Conservation (phyloP, 2,888 invertebrate genomes). For the Morpho deidamia region DNA sequence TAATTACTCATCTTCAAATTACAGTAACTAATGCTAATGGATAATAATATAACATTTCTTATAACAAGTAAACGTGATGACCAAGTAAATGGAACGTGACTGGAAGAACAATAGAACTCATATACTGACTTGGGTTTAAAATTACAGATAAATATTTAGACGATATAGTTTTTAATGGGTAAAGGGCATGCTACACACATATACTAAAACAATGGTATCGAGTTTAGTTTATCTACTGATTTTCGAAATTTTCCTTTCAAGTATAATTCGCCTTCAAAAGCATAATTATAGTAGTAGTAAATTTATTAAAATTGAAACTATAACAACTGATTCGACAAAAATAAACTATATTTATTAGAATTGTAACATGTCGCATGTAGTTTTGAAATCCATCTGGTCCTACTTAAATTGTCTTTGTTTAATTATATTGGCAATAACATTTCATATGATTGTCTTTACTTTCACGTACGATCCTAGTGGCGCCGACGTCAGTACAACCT, state of each 20-base stretch:
- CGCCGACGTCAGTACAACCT: constrained; percentile 71
- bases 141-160: neutral
- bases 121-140: constrained; percentile 2
- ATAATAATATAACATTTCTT: constrained; percentile 5
- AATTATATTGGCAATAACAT: constrained; percentile 21
- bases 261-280: no score
- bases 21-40: neutral
- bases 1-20: neutral
- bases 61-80: constrained; percentile 6
- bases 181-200: no score
- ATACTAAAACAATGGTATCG: no score
- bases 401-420: constrained; percentile 24
- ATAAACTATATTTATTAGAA: neutral
- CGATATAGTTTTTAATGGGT: no score
- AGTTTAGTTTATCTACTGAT: no score
- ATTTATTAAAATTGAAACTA: neutral
- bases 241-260: no score
- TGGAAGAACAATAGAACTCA: constrained; percentile 10
- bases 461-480: constrained; percentile 72
- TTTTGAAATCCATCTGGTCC: neutral
- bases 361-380: neutral
- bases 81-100: constrained; percentile 12
- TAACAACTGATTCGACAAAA: neutral
- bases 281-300: no score
- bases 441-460: constrained; percentile 67